These are phyloP conservation scores for Branchellion lobata DNA, from an alignment of 2,888 invertebrate species.

Conservation along the genomic window DNA sequence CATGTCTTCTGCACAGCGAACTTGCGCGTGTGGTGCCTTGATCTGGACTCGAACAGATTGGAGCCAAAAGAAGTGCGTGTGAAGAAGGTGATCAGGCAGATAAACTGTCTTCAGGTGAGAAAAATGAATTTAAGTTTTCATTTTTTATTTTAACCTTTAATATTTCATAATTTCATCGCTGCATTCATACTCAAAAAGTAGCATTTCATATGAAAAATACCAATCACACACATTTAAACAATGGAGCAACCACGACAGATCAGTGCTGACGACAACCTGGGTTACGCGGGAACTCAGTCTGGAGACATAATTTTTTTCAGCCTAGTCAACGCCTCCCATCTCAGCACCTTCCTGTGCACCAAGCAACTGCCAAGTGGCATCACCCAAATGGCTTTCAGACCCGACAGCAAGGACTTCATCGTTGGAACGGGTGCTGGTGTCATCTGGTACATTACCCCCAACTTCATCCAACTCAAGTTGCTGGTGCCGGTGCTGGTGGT, in stretches of 20 bases:
- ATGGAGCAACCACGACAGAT: too few species aligned
- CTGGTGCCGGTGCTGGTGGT: neutral
- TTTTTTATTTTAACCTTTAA: too few species aligned
- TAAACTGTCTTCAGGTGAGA: conserved; percentile 17
- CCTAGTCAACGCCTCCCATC: neutral
- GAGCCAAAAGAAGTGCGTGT: neutral
- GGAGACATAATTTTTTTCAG: conserved; percentile 24
- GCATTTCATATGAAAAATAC: too few species aligned
- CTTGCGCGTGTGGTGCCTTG: conserved; percentile 61
- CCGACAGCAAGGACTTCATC: conserved; percentile 5
- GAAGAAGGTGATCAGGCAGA: neutral
- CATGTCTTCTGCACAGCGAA: conserved; percentile 57
- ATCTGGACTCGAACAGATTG: neutral
- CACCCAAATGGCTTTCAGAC: neutral
- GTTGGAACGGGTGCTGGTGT: conserved; percentile 7
- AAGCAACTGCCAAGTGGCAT: neutral
- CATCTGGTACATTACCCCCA: neutral
- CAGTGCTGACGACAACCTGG: neutral
- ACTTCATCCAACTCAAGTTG: conserved; percentile 1
- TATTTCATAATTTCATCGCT: too few species aligned
- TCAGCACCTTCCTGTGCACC: neutral
- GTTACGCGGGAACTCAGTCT: conserved; percentile 18
- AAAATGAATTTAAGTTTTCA: neutral
- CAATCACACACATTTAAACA: too few species aligned
- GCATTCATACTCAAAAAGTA: too few species aligned